Evolutionary conservation across 2,888 invertebrate genomes (phyloP).

Genomic region (Drosophila nr. fundita): DNA sequence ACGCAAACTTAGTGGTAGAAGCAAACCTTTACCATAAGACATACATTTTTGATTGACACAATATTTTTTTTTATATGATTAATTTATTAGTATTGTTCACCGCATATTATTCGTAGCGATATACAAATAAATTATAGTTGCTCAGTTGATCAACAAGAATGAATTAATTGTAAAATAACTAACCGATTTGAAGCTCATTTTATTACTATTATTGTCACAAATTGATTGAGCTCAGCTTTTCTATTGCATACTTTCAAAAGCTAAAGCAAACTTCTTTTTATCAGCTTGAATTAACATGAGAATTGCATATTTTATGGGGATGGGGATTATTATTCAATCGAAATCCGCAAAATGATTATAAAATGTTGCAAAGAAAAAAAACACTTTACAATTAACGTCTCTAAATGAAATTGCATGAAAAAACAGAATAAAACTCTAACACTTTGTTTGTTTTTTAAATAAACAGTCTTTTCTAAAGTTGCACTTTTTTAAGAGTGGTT

Average conservation of each 20-base stretch:
- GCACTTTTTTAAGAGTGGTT: background rate
- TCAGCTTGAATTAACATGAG: background rate
- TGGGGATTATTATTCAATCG: background rate
- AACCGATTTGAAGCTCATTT: slow-evolving; percentile 17
- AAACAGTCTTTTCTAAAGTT: background rate
- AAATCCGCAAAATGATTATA: background rate
- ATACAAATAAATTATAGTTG: background rate
- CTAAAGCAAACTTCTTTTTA: background rate
- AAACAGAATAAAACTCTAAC: background rate
- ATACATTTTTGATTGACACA: background rate
- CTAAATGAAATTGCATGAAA: background rate
- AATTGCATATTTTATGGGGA: background rate
- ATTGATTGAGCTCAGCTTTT: slow-evolving; percentile 11
- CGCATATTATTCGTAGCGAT: too few relatives aligned
- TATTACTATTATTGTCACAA: slow-evolving; percentile 29
- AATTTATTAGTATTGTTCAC: background rate
- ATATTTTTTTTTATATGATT: background rate
- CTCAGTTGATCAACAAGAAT: background rate
- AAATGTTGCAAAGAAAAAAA: background rate
- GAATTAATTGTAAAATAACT: slow-evolving; percentile 4
- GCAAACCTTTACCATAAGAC: background rate
- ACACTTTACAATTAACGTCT: background rate
- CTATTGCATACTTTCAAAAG: background rate
- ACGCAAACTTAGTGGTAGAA: background rate
- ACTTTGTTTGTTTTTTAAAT: background rate